phyloP scores from a whole-genome alignment of 1,140 invertebrate species.

The Nephotettix cincticeps region DNA sequence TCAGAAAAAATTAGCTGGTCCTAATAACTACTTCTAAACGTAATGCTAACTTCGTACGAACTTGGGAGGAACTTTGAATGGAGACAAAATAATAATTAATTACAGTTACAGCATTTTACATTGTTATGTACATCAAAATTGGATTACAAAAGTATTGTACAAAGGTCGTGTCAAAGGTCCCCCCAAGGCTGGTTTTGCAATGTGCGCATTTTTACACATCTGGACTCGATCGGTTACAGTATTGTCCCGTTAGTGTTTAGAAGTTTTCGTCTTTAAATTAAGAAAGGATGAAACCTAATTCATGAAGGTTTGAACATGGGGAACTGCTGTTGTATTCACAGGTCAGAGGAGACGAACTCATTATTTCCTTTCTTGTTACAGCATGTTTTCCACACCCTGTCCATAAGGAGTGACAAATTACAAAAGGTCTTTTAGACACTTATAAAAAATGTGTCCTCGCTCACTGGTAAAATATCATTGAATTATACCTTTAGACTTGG shows the following conservation, averaged over 20 bases:
- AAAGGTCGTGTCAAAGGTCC: background rate
- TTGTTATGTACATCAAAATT: constrained; percentile 18
- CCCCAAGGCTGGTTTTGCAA: background rate
- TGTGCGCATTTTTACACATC: background rate
- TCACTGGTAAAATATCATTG: too few species aligned
- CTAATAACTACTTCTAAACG: constrained; percentile 15
- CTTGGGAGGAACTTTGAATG: background rate
- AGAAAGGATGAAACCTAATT: too few species aligned
- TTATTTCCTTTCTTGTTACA: too few species aligned
- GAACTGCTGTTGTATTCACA: too few species aligned
- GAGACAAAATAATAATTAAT: constrained; percentile 7
- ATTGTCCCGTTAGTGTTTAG: background rate
- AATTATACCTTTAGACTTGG: too few species aligned
- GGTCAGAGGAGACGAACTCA: too few species aligned
- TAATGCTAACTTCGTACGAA: background rate
- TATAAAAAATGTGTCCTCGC: too few species aligned
- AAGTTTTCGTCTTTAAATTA: background rate
- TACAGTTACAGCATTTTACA: constrained; percentile 22
- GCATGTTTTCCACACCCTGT: too few species aligned
- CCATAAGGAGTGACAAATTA: too few species aligned
- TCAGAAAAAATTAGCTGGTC: constrained; percentile 6
- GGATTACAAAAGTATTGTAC: constrained; percentile 21
- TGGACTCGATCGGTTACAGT: constrained; percentile 2
- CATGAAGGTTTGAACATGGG: too few species aligned
- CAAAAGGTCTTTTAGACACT: too few species aligned